Evolutionary conservation across 1,140 invertebrate species (phyloP).

Genomic region (Olivierus martensii): DNA sequence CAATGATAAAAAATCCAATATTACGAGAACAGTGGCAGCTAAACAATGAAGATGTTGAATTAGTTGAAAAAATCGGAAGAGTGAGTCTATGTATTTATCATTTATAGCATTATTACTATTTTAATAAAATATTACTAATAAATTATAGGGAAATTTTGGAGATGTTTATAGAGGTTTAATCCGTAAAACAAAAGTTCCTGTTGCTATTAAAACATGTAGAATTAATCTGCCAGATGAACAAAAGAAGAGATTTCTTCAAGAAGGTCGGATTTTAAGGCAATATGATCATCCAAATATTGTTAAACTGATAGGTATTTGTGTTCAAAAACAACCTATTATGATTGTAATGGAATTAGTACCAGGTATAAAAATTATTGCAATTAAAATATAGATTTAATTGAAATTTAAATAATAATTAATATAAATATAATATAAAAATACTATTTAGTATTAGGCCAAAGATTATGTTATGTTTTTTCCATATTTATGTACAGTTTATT

Average conservation of each 20-base stretch:
- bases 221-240: conserved; percentile 88
- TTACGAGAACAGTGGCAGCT: conserved; percentile 89
- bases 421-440: too few species aligned
- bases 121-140: not conserved
- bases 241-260: conserved; percentile 89
- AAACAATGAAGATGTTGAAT: conserved; percentile 86
- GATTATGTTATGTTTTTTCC: too few species aligned
- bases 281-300: conserved; percentile 96
- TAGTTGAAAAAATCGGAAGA: conserved; percentile 87
- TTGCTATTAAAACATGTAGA: conserved; percentile 92
- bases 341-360: conserved; percentile 97
- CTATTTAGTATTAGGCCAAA: too few species aligned
- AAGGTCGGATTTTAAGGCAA: conserved; percentile 88
- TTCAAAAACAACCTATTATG: conserved; percentile 97
- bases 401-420: too few species aligned
- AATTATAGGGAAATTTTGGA: conserved; percentile 81
- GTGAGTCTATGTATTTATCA: conserved; percentile 38
- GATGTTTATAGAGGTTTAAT: conserved; percentile 87
- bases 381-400: too few species aligned
- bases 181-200: conserved; percentile 62
- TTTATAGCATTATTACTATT: not conserved
- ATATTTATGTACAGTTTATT: too few species aligned
- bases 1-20: conserved; percentile 71
- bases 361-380: too few species aligned
- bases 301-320: conserved; percentile 91